phyloP scores from a whole-genome alignment of 2,797 vertebrate species.

The Mus spretus region DNA sequence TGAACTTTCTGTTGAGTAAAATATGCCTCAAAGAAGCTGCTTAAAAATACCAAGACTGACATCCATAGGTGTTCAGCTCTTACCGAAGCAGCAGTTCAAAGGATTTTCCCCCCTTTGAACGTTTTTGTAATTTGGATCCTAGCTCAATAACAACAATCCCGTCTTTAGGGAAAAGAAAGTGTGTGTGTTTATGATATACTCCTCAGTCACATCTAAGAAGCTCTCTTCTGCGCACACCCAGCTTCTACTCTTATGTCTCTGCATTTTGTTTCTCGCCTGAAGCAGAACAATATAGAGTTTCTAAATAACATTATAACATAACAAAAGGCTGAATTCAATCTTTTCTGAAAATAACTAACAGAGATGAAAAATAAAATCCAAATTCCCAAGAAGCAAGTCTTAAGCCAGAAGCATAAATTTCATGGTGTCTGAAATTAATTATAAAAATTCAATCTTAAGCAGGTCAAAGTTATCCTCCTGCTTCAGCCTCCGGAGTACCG shows the following conservation, averaged over 20 bases:
- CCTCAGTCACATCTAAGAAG: conserved; percentile 47
- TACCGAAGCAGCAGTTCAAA: conserved; percentile 35
- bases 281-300: conserved; percentile 30
- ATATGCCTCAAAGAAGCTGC: conserved; percentile 16
- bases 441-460: conserved; percentile 48
- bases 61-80: not conserved
- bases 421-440: not conserved
- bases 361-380: not conserved
- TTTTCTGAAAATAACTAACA: conserved; percentile 45
- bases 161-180: not conserved
- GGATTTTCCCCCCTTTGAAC: not conserved
- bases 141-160: conserved; percentile 30
- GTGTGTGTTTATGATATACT: not conserved
- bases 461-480: conserved; percentile 17
- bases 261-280: conserved; percentile 25
- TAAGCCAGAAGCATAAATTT: conserved; percentile 37
- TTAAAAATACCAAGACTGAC: conserved; percentile 24
- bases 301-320: not conserved
- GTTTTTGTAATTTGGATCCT: conserved; percentile 17
- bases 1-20: conserved; percentile 32
- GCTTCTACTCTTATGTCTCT: conserved; percentile 14
- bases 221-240: not conserved
- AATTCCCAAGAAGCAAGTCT: conserved; percentile 39
- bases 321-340: conserved; percentile 33
- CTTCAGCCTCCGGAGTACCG: not conserved